Base-by-base conservation (phyloP, 2,888 invertebrate genomes). In the Campoplex nolae region DNA sequence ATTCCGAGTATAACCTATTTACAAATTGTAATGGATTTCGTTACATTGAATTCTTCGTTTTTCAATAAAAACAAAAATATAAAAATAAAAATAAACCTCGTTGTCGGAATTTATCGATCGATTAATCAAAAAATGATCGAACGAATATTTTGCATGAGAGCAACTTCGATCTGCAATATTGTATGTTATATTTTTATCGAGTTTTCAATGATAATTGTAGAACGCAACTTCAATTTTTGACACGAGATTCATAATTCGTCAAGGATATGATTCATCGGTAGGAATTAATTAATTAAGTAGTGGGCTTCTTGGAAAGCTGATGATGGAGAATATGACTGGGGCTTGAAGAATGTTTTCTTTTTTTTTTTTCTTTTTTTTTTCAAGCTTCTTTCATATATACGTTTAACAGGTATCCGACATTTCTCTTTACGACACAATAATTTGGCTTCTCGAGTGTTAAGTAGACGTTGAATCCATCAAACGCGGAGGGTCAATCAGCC, bases 391-490 rank as follows among this genome's bases (percentile, higher is more conserved):
- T 7, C 42, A 56, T 68, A 76, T 76, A 76, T 76, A 76, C 48
- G 13, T 32, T 23, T 77, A 74, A 62, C 54, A 45, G 45, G 32
- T 54, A 75, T 79, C 42, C 71, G 65, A 18, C 45, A 54, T 76
- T 71, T 81, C 73, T 73, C 77, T 86, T 81, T 70, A 81, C 73
- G 84, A 81, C 81, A 86, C 81, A 86, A 86, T 77, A 84, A 86
- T 86, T 86, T 77, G 81, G 84, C 81, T 75, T 81, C 65, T 73
- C 86, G 81, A 81, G 84, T 84, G 84, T 86, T 84, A 86, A 86
- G 84, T 86, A 81, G 84, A 86, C 84, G 81, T 84, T 81, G 81
- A 86, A 86, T 84, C 77, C 83, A 83, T 79, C 79, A 83, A 86
- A 80, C 73, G 71, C 56, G 73, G 77, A 77, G 85, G 85, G 75